These are phyloP conservation scores for Lysandra coridon DNA, from an alignment of 2,888 invertebrate genomes.

Conservation along the genomic window DNA sequence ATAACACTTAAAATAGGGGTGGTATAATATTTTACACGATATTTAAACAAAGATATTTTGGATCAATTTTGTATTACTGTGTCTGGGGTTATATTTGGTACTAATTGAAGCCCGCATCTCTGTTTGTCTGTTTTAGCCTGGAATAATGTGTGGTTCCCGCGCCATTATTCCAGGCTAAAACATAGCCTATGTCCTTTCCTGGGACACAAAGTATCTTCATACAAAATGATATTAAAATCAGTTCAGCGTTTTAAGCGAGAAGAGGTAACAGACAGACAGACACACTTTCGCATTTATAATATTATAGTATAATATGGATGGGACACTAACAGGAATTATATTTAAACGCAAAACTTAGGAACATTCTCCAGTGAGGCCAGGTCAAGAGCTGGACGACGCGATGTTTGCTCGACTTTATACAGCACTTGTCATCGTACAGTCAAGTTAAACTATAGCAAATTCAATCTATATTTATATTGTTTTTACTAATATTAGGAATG, in stretches of 20 bases:
- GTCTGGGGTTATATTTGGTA: too few species aligned
- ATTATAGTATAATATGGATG: background rate
- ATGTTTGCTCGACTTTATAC: background rate
- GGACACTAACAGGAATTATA: background rate
- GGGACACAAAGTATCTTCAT: background rate
- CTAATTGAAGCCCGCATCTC: too few species aligned
- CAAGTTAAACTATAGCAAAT: background rate
- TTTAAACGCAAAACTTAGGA: background rate
- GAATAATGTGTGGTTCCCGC: too few species aligned
- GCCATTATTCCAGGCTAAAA: background rate
- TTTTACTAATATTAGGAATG: background rate
- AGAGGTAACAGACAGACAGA: too few species aligned
- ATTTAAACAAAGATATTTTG: too few species aligned
- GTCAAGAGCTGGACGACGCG: background rate
- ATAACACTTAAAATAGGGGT: too few species aligned
- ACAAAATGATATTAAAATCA: background rate
- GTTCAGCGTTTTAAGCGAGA: background rate
- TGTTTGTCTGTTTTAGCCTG: too few species aligned
- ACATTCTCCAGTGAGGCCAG: background rate
- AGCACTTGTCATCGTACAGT: background rate
- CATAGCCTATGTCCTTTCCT: background rate
- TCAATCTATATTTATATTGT: background rate
- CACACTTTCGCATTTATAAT: background rate
- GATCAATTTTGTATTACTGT: too few species aligned
- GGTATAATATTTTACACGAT: too few species aligned